Evolutionary conservation across 2,888 invertebrate genomes (phyloP).

Genomic region (Vandiemenella viatica): DNA sequence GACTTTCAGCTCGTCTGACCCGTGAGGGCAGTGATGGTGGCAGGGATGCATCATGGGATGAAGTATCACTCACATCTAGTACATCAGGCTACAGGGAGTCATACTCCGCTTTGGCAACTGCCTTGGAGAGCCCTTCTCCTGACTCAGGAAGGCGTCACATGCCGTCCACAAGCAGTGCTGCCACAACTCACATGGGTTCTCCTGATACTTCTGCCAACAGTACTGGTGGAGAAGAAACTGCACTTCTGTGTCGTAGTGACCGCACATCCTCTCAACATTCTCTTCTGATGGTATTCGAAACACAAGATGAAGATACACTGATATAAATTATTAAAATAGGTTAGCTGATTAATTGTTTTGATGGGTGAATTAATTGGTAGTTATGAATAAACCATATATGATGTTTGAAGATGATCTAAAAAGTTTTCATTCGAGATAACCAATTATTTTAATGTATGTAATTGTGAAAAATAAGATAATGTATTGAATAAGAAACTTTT

Average conservation of each 20-base stretch:
- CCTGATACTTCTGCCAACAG: constrained; percentile 41
- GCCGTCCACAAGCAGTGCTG: constrained; percentile 34
- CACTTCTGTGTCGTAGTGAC: constrained; percentile 23
- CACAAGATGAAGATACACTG: constrained; percentile 74
- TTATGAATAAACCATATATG: too few species aligned
- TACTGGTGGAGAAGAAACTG: constrained; percentile 38
- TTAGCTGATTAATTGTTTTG: too few species aligned
- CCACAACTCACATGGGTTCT: constrained; percentile 31
- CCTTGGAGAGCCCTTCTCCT: constrained; percentile 44
- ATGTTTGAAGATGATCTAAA: background rate
- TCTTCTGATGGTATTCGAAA: constrained; percentile 56
- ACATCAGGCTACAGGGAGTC: constrained; percentile 47
- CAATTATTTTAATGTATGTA: too few species aligned
- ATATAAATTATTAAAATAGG: constrained; percentile 46
- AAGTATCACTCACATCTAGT: constrained; percentile 64
- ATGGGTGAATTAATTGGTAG: too few species aligned
- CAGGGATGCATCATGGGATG: constrained; percentile 16
- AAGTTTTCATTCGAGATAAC: too few species aligned
- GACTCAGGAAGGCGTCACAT: constrained; percentile 35
- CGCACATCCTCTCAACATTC: constrained; percentile 49
- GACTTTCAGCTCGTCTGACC: constrained; percentile 12
- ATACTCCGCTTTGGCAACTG: constrained; percentile 44
- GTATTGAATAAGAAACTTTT: too few species aligned
- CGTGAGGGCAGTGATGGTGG: constrained; percentile 13
- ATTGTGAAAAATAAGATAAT: too few species aligned